Evolutionary conservation across 1,140 invertebrate species (phyloP).

Genomic region (Camponotus vicinus): DNA sequence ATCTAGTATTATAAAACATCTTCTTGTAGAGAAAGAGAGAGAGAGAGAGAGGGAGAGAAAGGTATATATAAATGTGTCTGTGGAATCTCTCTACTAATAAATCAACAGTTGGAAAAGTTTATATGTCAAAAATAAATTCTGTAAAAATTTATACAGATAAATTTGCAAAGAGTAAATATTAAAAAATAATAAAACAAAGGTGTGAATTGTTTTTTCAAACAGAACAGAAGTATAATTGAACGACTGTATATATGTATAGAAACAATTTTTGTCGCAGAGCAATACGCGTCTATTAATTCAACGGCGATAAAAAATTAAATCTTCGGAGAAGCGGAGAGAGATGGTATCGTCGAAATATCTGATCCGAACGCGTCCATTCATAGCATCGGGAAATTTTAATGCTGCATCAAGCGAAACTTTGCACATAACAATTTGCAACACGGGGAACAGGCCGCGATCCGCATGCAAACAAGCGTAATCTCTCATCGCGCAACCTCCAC

Average conservation of each 20-base stretch:
- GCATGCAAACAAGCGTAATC: slow-evolving; percentile 42
- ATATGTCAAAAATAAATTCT: slow-evolving; percentile 40
- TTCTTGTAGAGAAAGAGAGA: background rate
- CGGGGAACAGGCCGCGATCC: slow-evolving; percentile 9
- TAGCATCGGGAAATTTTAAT: slow-evolving; percentile 36
- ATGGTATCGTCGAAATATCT: background rate
- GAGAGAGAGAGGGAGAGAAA: background rate
- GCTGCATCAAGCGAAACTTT: slow-evolving; percentile 8
- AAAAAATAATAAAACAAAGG: background rate
- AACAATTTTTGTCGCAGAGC: background rate
- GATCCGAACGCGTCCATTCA: background rate
- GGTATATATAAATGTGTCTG: background rate
- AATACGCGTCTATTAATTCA: background rate
- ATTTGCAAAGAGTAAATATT: background rate
- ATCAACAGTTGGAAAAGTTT: slow-evolving; percentile 32
- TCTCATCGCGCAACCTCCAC: slow-evolving; percentile 31
- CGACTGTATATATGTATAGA: background rate
- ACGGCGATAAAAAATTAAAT: background rate
- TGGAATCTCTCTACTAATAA: slow-evolving; percentile 29
- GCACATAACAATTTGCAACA: slow-evolving; percentile 27
- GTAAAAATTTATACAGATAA: slow-evolving; percentile 8
- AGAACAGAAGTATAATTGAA: background rate
- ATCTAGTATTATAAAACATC: background rate
- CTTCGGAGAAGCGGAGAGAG: background rate
- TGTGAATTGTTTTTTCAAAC: background rate